Conservation (phyloP, 1,140 invertebrate species). For the Lepidotrigona ventralis region DNA sequence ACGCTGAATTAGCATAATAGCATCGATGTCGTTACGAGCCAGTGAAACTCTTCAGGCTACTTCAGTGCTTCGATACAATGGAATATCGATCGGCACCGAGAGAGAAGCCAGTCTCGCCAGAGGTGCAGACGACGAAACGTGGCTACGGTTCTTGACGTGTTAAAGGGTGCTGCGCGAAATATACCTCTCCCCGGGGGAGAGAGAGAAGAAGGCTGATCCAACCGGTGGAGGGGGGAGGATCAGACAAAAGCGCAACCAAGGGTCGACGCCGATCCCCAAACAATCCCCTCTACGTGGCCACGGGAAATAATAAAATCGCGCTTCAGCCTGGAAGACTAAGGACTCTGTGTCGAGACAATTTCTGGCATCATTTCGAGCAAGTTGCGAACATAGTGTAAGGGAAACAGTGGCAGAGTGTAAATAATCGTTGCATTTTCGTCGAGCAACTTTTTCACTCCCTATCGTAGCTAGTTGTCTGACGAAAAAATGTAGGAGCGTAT, state of each 20-base stretch:
- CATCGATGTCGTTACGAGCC: constrained; percentile 58
- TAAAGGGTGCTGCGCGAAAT: constrained; percentile 8
- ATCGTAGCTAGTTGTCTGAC: not conserved
- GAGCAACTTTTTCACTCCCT: not conserved
- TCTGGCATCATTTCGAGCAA: not conserved
- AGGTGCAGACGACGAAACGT: constrained; percentile 48
- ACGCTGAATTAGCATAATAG: constrained; percentile 70
- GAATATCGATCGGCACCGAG: constrained; percentile 63
- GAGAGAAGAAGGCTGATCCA: not conserved
- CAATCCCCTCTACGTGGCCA: constrained; percentile 3
- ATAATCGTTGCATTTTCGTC: constrained; percentile 1
- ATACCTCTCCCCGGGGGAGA: too few species aligned
- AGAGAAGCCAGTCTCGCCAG: constrained; percentile 36
- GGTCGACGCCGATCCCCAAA: constrained; percentile 29
- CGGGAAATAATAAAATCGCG: not conserved
- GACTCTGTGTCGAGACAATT: not conserved
- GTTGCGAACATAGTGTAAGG: not conserved
- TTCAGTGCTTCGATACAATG: constrained; percentile 62
- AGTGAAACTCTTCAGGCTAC: constrained; percentile 55
- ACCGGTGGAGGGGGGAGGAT: not conserved
- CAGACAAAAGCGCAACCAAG: constrained; percentile 18
- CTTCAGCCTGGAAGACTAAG: not conserved
- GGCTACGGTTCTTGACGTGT: constrained; percentile 34
- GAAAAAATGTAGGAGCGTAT: constrained; percentile 2
- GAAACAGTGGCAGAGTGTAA: not conserved